These are phyloP conservation scores for Diadophis punctatus DNA, from an alignment of 2,113 vertebrate genomes.

Conservation along the genomic window DNA sequence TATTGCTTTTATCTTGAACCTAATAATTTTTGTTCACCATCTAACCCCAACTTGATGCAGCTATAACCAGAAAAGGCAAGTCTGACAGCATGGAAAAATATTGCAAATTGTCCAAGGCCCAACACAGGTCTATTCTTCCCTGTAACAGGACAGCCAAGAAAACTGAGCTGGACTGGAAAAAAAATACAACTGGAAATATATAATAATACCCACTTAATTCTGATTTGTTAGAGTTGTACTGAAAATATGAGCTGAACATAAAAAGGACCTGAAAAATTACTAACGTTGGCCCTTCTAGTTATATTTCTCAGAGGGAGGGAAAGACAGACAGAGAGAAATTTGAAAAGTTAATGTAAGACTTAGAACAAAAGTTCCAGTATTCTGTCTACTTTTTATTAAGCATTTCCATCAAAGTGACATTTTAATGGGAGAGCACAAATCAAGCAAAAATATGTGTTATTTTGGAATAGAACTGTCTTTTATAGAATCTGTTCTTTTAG, in stretches of 20 bases:
- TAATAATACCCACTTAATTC: constrained; percentile 22
- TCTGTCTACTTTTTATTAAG: background rate
- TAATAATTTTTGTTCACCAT: background rate
- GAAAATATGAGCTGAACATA: background rate
- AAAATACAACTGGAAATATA: background rate
- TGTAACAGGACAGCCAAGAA: background rate
- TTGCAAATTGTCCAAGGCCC: background rate
- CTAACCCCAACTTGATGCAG: background rate
- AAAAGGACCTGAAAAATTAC: background rate
- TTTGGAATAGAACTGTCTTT: background rate
- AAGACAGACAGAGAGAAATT: background rate
- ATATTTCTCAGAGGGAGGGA: background rate
- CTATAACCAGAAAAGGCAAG: background rate
- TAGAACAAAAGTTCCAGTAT: background rate
- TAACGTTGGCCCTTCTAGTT: background rate
- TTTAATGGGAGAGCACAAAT: constrained; percentile 3
- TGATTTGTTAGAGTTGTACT: background rate
- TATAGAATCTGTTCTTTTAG: background rate
- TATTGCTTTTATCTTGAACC: background rate
- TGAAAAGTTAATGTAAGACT: background rate
- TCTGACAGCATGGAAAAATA: background rate
- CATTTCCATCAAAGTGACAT: constrained; percentile 14
- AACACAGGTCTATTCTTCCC: constrained; percentile 22
- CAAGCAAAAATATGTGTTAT: background rate
- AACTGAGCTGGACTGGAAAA: background rate